phyloP scores from a whole-genome alignment of 2,113 vertebrate species.

The Rhipidura dahli region DNA sequence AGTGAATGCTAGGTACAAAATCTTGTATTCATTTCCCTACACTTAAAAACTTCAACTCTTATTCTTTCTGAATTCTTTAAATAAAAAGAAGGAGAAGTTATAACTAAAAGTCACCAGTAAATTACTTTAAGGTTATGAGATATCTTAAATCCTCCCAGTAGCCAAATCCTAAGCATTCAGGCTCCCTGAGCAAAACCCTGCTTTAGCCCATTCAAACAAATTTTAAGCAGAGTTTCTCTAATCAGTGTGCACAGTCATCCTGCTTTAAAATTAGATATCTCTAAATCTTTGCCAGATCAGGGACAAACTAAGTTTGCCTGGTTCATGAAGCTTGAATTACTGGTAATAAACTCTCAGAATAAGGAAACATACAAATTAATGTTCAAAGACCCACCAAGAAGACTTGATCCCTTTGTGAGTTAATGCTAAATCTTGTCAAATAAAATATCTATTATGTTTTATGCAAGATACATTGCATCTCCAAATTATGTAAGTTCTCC shows the following conservation, averaged over 20 bases:
- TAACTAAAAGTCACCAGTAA: neutral
- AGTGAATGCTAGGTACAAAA: neutral
- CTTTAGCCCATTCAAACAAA: neutral
- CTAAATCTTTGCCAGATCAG: neutral
- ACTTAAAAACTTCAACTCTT: neutral
- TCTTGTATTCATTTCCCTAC: neutral
- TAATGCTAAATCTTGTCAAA: neutral
- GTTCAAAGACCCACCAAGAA: neutral
- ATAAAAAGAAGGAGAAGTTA: neutral
- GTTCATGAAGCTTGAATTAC: neutral
- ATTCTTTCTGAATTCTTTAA: neutral
- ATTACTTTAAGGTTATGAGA: neutral
- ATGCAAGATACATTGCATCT: neutral
- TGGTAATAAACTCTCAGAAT: neutral
- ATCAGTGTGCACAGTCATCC: neutral
- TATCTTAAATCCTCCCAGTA: neutral
- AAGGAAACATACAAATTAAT: neutral
- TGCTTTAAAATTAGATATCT: neutral
- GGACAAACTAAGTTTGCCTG: neutral
- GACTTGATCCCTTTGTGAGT: neutral
- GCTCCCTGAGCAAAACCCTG: neutral
- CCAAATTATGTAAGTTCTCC: neutral
- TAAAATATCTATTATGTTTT: neutral
- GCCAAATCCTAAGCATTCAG: neutral
- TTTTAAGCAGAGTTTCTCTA: neutral